Evolutionary conservation across 1,140 invertebrate genomes (phyloP), one percentile per base, ranked within the genome.

Genomic region (Heliconius hewitsoni): DNA sequence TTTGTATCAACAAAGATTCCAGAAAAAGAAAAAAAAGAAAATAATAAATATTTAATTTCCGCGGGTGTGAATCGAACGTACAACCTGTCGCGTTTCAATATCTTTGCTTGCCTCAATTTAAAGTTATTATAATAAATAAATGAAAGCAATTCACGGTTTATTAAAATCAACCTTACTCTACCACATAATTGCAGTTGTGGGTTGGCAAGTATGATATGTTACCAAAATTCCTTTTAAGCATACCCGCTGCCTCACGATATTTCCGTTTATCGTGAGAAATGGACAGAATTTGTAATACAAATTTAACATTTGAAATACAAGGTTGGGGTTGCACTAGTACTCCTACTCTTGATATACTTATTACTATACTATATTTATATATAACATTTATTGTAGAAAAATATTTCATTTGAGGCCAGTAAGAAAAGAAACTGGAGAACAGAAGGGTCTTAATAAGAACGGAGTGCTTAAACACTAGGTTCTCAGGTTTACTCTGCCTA

Each of bases 141-240:
- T 30, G 9, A 66, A 66, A 66, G 23, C 1, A 23, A 57, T 4
- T 9, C 27, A 11, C 16, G 16, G 60, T 30, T 66, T 30, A 66
- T 66, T 66, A 27, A 11, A 30, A 66, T 30, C 60, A 13, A 16
- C 23, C 23, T 66, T 66, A 66, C 23, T 66, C 27, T 16, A 30
- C 2, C 23, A 6, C 0, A 66, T 30, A 66, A 66, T 30, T 66
- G 55, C 55, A 60, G n/a, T 60, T 60, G 8, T n/a, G 23, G 60
- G 27, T 30, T 30, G 23, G 9, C 27, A 66, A 27, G 60, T 30
- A 66, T 66, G 60, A 66, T 66, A 66, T 66, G 60, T 66, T 66
- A 30, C 60, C 11, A 3, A 66, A 66, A 66, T 66, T 66, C 60
- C 60, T 66, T 16, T 66, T 66, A 66, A 66, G 60, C 60, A 46